These are phyloP conservation scores for Phaenicophaeus curvirostris DNA, from an alignment of 2,797 vertebrate genomes.

Conservation along the genomic window DNA sequence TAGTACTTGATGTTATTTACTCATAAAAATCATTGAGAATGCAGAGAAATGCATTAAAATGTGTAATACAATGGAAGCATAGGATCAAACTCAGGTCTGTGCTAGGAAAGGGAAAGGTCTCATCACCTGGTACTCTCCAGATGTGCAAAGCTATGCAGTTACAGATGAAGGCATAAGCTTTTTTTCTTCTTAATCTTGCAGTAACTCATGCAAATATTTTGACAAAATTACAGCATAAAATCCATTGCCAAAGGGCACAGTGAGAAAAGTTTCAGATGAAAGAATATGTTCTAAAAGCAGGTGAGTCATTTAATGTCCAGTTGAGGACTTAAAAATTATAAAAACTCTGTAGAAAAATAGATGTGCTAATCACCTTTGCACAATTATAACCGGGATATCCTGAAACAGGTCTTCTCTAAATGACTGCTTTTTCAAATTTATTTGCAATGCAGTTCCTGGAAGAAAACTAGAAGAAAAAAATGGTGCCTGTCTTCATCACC, in stretches of 20 bases:
- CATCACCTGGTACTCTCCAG: not conserved
- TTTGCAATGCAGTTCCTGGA: not conserved
- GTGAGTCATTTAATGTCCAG: constrained; percentile 4
- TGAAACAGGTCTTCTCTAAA: not conserved
- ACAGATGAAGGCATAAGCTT: not conserved
- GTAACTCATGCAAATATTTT: not conserved
- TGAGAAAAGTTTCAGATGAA: constrained; percentile 8
- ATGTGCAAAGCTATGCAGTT: not conserved
- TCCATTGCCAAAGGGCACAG: constrained; percentile 23
- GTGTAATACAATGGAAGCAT: constrained; percentile 19
- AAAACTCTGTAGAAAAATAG: not conserved
- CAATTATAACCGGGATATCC: not conserved
- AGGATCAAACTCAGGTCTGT: constrained; percentile 21
- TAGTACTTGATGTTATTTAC: constrained; percentile 43
- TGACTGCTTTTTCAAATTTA: not conserved
- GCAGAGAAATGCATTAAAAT: constrained; percentile 32
- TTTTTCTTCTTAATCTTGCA: not conserved
- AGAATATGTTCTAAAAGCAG: constrained; percentile 5
- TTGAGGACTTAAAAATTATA: not conserved
- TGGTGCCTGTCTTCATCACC: not conserved
- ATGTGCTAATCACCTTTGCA: not conserved
- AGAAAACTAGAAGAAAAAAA: not conserved
- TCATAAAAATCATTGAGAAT: constrained; percentile 56
- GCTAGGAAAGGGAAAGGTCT: not conserved
- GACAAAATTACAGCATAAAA: not conserved